Evolutionary conservation across 1,140 invertebrate genomes (phyloP).

Genomic region (Neuroterus valhalla): DNA sequence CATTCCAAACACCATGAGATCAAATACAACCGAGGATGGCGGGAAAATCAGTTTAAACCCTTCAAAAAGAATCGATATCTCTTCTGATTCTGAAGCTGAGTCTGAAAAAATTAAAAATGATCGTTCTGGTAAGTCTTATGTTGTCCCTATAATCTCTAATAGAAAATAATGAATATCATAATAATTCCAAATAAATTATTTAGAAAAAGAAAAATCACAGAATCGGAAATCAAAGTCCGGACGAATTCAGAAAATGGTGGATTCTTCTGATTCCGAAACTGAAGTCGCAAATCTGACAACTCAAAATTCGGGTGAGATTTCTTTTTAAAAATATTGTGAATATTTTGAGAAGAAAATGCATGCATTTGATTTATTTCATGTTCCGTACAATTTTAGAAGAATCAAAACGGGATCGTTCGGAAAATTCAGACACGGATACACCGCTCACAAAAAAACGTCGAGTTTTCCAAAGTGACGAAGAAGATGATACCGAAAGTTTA

Average conservation of each 20-base stretch:
- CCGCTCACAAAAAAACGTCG: slow-evolving; percentile 64
- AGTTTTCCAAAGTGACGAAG: slow-evolving; percentile 66
- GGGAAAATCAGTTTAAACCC: background rate
- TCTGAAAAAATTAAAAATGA: background rate
- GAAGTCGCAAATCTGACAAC: slow-evolving; percentile 36
- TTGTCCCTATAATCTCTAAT: background rate
- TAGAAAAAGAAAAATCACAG: slow-evolving; percentile 1
- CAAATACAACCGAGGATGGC: background rate
- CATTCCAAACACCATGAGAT: background rate
- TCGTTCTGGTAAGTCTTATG: background rate
- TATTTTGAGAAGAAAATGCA: background rate
- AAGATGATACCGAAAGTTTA: slow-evolving; percentile 48
- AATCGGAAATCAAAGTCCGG: slow-evolving; percentile 44
- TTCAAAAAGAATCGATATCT: slow-evolving; percentile 4
- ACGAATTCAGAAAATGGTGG: slow-evolving; percentile 42
- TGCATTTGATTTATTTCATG: background rate
- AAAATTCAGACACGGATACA: slow-evolving; percentile 57
- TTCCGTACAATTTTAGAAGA: slow-evolving; percentile 50
- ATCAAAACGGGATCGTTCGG: slow-evolving; percentile 52
- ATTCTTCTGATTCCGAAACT: slow-evolving; percentile 52
- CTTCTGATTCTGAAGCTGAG: background rate
- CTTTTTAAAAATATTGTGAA: slow-evolving; percentile 32
- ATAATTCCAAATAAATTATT: background rate
- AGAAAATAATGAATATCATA: background rate
- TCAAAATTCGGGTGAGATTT: slow-evolving; percentile 22